Evolutionary conservation across 2,797 vertebrate species (phyloP), one percentile per base, ranked within the genome.

Genomic region (Serranus cabrilla): DNA sequence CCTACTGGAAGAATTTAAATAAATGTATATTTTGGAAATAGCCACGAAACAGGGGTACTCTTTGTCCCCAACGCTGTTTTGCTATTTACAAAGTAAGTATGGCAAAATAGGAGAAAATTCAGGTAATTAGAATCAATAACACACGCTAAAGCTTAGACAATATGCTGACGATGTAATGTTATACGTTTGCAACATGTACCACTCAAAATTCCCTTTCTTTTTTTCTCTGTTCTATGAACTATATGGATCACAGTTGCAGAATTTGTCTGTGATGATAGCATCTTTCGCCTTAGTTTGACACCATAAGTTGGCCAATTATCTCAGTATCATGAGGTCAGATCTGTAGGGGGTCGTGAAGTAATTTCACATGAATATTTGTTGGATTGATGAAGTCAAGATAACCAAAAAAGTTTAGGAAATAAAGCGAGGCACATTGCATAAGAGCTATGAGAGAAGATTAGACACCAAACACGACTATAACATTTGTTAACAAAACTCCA

Each of bases 111-210:
- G 7, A 25, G 16, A 59, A 54, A 64, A 52, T 45, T 2, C 14
- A 49, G 11, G 5, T 3, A 23, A 49, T 56, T 20, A 7, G 12
- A 17, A 50, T 37, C 16, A 37, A 31, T 20, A 13, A n/a, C 2
- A 34, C 14, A 23, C 12, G 50, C 21, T 1, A 52, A 69, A 46
- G 8, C 17, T 52, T 27, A 5, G 11, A 25, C 11, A 12, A 7
- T 62, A 67, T 71, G 16, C 50, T 31, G 71, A 64, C 27, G 47
- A 80, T 49, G 52, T 39, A 47, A 46, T 55, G 2, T 18, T 37
- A 39, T 50, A 49, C 1, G 3, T 25, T 20, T 25, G 12, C 7
- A 0, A 68, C 9, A 42, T 23, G 9, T 14, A 47, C 17, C 0
- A 20, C 54, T 46, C 2, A 27, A 60, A 66, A 37, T 10, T 18